phyloP scores from a whole-genome alignment of 2,113 vertebrate genomes.

The Clarias batrachus region DNA sequence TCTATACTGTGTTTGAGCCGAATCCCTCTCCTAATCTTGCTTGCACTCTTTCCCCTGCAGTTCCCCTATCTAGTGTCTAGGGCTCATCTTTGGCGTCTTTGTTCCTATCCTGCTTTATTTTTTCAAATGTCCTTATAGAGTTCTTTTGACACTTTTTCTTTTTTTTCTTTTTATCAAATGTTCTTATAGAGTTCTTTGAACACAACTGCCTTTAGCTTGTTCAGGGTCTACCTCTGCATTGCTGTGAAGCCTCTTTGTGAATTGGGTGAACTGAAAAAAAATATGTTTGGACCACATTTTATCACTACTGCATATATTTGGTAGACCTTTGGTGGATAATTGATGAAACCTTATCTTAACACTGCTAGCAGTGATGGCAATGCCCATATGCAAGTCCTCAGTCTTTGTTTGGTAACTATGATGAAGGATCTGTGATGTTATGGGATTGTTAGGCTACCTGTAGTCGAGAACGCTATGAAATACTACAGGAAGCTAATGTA shows the following conservation, averaged over 20 bases:
- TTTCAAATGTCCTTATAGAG: neutral
- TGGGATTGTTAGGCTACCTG: neutral
- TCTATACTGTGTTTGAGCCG: neutral
- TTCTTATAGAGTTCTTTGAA: neutral
- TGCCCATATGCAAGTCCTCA: neutral
- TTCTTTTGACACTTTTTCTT: neutral
- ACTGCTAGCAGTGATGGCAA: neutral
- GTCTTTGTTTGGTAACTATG: neutral
- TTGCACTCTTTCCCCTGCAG: neutral
- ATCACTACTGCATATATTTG: neutral
- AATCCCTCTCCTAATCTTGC: neutral
- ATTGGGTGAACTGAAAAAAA: neutral
- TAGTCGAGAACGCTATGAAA: neutral
- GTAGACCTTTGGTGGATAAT: neutral
- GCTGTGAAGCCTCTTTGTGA: neutral
- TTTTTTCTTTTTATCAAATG: neutral
- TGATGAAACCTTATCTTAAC: neutral
- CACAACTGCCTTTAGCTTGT: neutral
- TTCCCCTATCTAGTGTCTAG: neutral
- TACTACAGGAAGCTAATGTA: no score
- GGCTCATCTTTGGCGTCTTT: neutral
- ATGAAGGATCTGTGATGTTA: neutral
- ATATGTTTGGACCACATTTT: neutral
- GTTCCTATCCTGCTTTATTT: neutral
- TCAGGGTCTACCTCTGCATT: neutral